Conservation (phyloP, 2,113 vertebrate species). For the Malaclemys terrapin region DNA sequence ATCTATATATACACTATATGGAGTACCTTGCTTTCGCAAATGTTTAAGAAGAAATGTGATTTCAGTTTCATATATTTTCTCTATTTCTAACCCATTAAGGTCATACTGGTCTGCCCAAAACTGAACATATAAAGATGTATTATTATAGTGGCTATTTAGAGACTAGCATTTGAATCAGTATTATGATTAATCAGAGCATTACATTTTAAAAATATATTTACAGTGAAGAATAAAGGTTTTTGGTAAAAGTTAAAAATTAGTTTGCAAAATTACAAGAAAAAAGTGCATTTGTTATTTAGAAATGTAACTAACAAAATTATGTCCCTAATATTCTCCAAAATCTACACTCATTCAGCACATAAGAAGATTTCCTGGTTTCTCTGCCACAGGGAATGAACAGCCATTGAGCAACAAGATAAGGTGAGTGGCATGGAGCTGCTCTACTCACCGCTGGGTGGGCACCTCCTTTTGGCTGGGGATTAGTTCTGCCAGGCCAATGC, state of each 20-base stretch:
- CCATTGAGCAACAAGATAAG: not conserved
- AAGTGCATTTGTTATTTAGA: not conserved
- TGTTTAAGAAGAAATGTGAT: slow-evolving; percentile 35
- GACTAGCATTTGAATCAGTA: not conserved
- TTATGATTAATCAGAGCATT: not conserved
- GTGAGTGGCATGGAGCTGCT: not conserved
- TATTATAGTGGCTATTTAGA: slow-evolving; percentile 19
- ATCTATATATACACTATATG: not conserved
- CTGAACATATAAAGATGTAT: not conserved
- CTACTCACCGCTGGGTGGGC: not conserved
- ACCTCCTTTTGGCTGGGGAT: not conserved
- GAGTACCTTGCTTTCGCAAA: slow-evolving; percentile 35
- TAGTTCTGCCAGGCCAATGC: not conserved
- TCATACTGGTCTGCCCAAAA: not conserved
- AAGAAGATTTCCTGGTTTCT: not conserved
- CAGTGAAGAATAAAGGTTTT: not conserved
- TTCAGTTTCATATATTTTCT: slow-evolving; percentile 20
- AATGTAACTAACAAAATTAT: not conserved
- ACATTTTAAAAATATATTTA: not conserved
- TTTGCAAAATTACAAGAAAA: not conserved
- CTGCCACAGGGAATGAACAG: not conserved
- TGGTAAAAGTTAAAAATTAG: not conserved
- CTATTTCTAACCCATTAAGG: not conserved
- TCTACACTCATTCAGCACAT: not conserved
- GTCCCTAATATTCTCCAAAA: not conserved